Base-by-base conservation (phyloP, 2,797 vertebrate species). In the Myotis myotis region DNA sequence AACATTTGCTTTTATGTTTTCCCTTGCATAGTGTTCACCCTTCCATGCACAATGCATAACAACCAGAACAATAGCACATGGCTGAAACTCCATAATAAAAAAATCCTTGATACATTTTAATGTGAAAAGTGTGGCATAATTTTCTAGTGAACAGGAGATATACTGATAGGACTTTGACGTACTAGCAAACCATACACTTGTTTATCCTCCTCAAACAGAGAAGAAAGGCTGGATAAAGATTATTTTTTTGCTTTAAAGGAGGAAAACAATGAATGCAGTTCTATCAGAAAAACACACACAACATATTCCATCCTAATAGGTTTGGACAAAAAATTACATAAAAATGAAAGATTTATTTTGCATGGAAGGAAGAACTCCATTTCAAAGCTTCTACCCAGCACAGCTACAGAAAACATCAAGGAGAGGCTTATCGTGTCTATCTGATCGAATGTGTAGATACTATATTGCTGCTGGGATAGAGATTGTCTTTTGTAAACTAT, bases 371-470 rank as follows among this genome's bases (percentile, higher is more conserved):
- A 93, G 74, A 91, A 49, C 36, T 70, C 20, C 25, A 72, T 95
- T 97, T 96, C 81, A 91, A 87, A 93, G 88, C 71, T 80, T 95
- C 84, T 66, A 66, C 53, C 12, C 49, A 20, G 33, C 79, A 60
- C 36, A n/a, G 72, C 89, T 93, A 38, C 57, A 91, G 90, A 94
- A 95, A 94, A 84, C 89, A 74, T 86, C 74, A 90, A 95, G 70
- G 36, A 89, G 74, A 94, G 74, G 74, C 71, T 97, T 95, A 92
- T 95, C 93, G 60, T 72, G 36, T 88, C 57, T 84, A 91, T 95
- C 93, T 96, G 93, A 96, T 93, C 93, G 76, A 95, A 87, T 84
- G 78, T 75, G 51, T 44, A 91, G 94, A 94, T 97, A 97, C 1
- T 51, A 44, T 15, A 23, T 80, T 87, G 68, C 83, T 78, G 47